These are phyloP conservation scores for Leptinotarsa haldemani DNA, from an alignment of 2,888 invertebrate species.

Conservation along the genomic window DNA sequence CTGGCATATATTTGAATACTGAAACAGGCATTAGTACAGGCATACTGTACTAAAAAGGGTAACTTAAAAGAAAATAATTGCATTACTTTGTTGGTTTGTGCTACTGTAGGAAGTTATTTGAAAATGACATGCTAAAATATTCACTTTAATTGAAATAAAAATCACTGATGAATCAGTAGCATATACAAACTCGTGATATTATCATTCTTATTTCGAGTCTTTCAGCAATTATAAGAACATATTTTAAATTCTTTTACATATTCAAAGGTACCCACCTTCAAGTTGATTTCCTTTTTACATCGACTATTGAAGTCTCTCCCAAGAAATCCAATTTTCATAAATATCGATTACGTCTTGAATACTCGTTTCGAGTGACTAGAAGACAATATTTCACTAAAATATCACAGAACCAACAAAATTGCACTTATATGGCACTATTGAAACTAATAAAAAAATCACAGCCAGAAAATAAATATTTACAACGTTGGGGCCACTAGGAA, in stretches of 20 bases:
- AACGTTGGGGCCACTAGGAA: background rate
- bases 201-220: no score
- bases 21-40: no score
- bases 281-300: constrained; percentile 8
- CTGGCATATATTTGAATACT: no score
- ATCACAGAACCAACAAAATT: constrained; percentile 19
- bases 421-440: constrained; percentile 20
- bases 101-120: no score
- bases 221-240: background rate
- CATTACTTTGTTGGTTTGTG: no score
- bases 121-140: no score
- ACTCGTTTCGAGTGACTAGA: constrained; percentile 14
- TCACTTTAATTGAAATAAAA: no score
- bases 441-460: constrained; percentile 18
- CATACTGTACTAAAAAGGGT: no score
- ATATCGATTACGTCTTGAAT: background rate
- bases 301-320: constrained; percentile 29
- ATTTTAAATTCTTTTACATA: background rate
- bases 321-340: background rate
- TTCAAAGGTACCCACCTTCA: background rate
- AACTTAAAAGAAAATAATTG: no score
- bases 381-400: background rate
- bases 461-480: constrained; percentile 9
- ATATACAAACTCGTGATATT: no score
- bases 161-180: no score